Percentiles rank a stretch among this genome's conserved stretches.
phyloP scores from a whole-genome alignment of 2,797 vertebrate genomes.

The Mus spretus region DNA sequence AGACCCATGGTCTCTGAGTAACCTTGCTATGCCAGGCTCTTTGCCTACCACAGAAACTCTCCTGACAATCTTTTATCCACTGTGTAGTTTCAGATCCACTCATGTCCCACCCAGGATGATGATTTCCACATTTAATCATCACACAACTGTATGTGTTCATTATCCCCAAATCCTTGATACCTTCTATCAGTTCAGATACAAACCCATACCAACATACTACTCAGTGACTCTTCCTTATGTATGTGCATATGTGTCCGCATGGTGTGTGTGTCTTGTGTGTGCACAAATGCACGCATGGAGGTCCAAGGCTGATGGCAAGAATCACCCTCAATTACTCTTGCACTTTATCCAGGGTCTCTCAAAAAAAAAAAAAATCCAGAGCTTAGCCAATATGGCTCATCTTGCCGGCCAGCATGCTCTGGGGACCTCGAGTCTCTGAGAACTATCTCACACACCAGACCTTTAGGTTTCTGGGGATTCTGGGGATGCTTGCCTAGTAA shows the following conservation, averaged over 20 bases:
- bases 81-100: neutral
- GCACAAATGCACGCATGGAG: neutral
- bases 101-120: neutral
- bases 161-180: neutral
- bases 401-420: neutral
- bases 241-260: neutral
- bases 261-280: too few species aligned
- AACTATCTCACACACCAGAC: neutral
- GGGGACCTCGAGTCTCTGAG: neutral
- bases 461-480: neutral
- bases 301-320: neutral
- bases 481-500: neutral
- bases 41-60: neutral
- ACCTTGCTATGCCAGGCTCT: neutral
- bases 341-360: neutral
- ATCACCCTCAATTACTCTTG: neutral
- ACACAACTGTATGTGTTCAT: neutral
- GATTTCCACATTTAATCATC: neutral
- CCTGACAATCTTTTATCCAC: neutral
- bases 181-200: neutral
- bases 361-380: neutral
- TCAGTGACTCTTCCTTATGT: neutral
- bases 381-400: neutral
- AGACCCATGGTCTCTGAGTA: neutral
- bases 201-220: neutral